Base-by-base conservation (phyloP, 2,888 invertebrate genomes). In the Athalia rosae region DNA sequence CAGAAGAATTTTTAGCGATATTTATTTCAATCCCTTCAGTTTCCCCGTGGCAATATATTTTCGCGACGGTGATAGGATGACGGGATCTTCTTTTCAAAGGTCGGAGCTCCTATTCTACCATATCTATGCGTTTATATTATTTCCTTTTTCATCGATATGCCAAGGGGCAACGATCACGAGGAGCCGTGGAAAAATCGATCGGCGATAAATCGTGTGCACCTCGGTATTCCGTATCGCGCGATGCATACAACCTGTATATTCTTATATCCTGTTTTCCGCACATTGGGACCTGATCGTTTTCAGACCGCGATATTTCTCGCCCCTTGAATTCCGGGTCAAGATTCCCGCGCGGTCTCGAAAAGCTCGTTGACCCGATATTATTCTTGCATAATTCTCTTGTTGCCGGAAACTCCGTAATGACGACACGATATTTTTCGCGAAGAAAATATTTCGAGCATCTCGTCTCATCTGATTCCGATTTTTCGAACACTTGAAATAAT, bases 151-250 rank as follows among this genome's bases (percentile, higher is more conserved):
- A 9, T 47, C 43, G 13, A 13, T 15, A 64, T 64, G 47, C 13
- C 47, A 64, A n/a, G n/a, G n/a, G n/a, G n/a, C n/a, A n/a, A 64
- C 47, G n/a, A 63, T 45, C 28, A 11, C 1, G 8, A 64, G 47
- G 64, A 47, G 13, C 7, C 47, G 13, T n/a, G 45, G 45, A 43
- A 47, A 64, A 64, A 64, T 64, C 64, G 64, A 64, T 64, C 8
- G 64, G 47, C 9, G 47, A 64, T 64, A 64, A 64, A 64, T 64
- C 64, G 28, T 64, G 28, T 64, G 11, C 28, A 28, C 28, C 47
- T 28, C 64, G 45, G n/a, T 64, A 64, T 64, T 64, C 9, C 13
- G 64, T 64, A 64, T 64, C 45, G 11, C 2, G 7, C 11, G 45
- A 13, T 4, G n/a, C 45, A 63, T 63, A 45, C 45, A 63, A 45